phyloP scores from a whole-genome alignment of 64 coral and sea anemone genomes.

The Platygyra sinensis region DNA sequence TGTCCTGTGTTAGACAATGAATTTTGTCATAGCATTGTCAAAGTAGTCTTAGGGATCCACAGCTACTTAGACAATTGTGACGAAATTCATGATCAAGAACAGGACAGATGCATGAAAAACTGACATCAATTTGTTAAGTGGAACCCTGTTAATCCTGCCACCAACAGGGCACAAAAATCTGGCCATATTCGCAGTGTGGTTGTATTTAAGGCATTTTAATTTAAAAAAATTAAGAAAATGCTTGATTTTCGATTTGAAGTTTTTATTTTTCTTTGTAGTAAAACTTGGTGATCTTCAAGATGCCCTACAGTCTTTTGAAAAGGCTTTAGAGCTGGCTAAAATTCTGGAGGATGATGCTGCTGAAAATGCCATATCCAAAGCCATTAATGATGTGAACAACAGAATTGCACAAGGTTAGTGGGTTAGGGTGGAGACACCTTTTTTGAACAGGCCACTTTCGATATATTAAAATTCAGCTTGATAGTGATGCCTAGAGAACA shows the following conservation, averaged over 20 bases:
- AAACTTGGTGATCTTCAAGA: conserved; percentile 95
- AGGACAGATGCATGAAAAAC: too few species aligned
- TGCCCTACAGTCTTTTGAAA: conserved; percentile 89
- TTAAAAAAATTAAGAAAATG: background rate
- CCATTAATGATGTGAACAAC: conserved; percentile 92
- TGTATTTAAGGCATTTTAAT: too few species aligned
- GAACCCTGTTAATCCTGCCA: too few species aligned
- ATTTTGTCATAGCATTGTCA: too few species aligned
- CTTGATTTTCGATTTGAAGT: background rate
- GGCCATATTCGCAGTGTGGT: too few species aligned
- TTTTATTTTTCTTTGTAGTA: conserved; percentile 47
- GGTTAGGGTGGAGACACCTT: background rate
- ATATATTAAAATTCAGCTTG: too few species aligned
- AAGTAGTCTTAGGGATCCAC: too few species aligned
- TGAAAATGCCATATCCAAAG: conserved; percentile 90
- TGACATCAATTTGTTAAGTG: too few species aligned
- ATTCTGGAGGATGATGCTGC: conserved; percentile 91
- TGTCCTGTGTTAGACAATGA: too few species aligned
- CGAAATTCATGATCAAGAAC: too few species aligned
- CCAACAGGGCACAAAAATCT: too few species aligned
- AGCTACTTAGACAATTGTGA: too few species aligned
- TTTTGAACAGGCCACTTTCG: background rate
- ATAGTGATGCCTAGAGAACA: background rate
- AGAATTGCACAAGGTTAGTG: conserved; percentile 81
- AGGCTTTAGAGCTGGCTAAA: conserved; percentile 88